These are phyloP conservation scores for Pelecanoides urinatrix DNA, from an alignment of 2,113 vertebrate genomes.

Conservation along the genomic window DNA sequence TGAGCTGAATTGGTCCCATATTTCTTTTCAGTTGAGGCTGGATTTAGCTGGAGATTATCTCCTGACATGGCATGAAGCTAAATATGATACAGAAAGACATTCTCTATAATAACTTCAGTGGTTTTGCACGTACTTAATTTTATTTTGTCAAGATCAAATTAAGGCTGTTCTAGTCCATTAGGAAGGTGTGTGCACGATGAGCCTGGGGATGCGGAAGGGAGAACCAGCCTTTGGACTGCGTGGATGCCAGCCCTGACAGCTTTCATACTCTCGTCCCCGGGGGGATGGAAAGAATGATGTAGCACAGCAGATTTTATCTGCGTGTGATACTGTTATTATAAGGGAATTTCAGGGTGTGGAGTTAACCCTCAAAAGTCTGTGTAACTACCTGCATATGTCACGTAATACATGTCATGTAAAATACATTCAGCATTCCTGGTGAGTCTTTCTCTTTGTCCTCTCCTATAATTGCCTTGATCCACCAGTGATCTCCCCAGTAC, in stretches of 20 bases:
- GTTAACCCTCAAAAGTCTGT: slow-evolving; percentile 15
- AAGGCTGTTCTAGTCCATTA: slow-evolving; percentile 6
- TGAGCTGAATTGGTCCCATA: background rate
- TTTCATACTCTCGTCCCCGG: background rate
- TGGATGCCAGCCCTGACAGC: background rate
- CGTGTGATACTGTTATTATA: background rate
- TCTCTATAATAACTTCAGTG: background rate
- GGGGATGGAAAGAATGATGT: slow-evolving; percentile 49
- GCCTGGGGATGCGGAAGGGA: background rate
- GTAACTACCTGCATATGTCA: background rate
- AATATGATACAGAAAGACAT: slow-evolving; percentile 15
- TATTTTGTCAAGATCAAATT: slow-evolving; percentile 38
- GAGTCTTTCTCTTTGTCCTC: background rate
- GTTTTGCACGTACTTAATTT: background rate
- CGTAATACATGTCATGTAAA: fast-evolving
- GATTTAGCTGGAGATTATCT: slow-evolving; percentile 23
- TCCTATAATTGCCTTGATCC: background rate
- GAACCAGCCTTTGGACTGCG: background rate
- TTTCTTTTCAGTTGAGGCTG: background rate
- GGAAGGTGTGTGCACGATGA: background rate
- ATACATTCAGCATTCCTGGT: background rate
- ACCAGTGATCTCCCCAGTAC: background rate
- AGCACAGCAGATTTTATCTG: slow-evolving; percentile 33
- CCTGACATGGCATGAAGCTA: background rate
- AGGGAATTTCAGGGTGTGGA: slow-evolving; percentile 47